phyloP scores from a whole-genome alignment of 2,797 vertebrate genomes.

The Periophthalmus magnuspinnatus region DNA sequence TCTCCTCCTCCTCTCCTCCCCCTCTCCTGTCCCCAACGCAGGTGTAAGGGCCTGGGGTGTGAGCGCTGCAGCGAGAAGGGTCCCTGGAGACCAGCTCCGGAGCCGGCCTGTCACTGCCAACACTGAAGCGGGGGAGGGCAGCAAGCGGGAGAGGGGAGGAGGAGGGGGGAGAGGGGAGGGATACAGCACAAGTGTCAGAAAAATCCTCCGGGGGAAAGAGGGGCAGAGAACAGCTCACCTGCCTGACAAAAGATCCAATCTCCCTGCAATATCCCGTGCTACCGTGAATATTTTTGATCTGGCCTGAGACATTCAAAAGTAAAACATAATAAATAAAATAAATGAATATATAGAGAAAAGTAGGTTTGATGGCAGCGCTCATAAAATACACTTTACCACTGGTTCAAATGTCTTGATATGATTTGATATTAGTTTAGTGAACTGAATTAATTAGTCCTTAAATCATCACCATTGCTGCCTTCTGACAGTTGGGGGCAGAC shows the following conservation, averaged over 20 bases:
- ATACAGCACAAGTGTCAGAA: conserved; percentile 87
- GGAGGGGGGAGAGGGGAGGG: conserved; percentile 73
- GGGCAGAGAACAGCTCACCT: conserved; percentile 82
- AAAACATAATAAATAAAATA: no score
- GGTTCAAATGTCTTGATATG: no score
- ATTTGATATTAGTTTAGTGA: no score
- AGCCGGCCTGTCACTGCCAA: conserved; percentile 82
- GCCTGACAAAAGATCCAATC: conserved; percentile 94
- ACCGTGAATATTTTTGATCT: no score
- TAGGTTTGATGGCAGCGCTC: no score
- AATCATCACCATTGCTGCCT: no score
- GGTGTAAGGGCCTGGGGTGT: conserved; percentile 74
- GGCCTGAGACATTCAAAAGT: no score
- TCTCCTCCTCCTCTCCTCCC: conserved; percentile 14
- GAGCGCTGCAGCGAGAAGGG: conserved; percentile 83
- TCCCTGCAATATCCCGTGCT: conserved; percentile 58
- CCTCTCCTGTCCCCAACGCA: conserved; percentile 35
- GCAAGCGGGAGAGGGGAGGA: no score
- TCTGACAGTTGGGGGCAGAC: no score
- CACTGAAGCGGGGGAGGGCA: conserved; percentile 36
- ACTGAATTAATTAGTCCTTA: no score
- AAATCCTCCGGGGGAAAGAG: conserved; percentile 78
- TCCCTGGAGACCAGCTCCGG: conserved; percentile 80
- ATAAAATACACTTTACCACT: no score
- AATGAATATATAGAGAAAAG: no score